Evolutionary conservation across 2,797 vertebrate genomes (phyloP), one percentile per base, ranked within the genome.

Genomic region (Amazona ochrocephala): DNA sequence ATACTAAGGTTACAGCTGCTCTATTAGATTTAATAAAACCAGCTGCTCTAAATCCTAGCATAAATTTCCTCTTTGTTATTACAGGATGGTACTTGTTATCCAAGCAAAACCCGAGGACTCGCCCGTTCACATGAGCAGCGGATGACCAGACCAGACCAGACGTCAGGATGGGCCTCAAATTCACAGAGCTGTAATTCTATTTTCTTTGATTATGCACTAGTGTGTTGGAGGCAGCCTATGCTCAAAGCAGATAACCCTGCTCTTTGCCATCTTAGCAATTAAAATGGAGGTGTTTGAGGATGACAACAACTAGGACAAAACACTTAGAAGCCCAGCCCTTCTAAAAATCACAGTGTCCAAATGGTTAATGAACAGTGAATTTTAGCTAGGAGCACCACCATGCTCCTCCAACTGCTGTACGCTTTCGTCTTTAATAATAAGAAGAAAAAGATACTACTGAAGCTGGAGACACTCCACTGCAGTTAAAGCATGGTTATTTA

Each of bases 261-360:
- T 96, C 75, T 97, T 97, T 93, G 95, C 97, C 96, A 97, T 95
- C 90, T 97, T 95, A 94, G 90, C 80, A 96, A 96, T 96, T 97
- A 97, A 96, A 96, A 97, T 5, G 13, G 82, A 56, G 74, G 14
- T 79, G 82, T 94, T 94, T 84, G 66, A 95, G 77, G 86, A 68
- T 0, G 5, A 80, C 82, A 84, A 68, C 76, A 88, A 94, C 80
- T 93, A 89, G 74, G 27, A 70, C 93, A 90, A 87, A 71, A 2
- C 50, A 68, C 50, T 50, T 61, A 86, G 51, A 89, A 90, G 91
- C 61, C 50, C 62, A 68, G 84, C 51, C 77, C 27, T 74, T 89
- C 71, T 75, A 91, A 92, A 92, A 72, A 89, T 79, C 39, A 73
- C 29, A 47, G 26, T 34, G 24, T 66, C 56, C 76, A 87, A 94